Conservation (phyloP, 2,797 vertebrate species). For the Rhabdomys pumilio region DNA sequence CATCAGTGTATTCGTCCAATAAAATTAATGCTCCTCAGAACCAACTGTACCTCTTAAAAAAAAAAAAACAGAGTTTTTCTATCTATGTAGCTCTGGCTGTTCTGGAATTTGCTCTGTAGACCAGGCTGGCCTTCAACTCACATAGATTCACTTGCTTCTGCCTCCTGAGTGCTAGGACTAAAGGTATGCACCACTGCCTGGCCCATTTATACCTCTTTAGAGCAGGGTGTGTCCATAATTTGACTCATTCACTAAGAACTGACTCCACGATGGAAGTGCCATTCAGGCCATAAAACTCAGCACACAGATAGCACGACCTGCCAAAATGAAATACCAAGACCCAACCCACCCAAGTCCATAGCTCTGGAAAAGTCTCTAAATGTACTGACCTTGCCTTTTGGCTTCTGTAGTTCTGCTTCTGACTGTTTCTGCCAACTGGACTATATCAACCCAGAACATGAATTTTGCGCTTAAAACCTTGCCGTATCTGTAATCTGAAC, state of each 20-base stretch:
- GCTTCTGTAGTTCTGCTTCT: not conserved
- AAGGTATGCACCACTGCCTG: not conserved
- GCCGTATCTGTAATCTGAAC: not conserved
- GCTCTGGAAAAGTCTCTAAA: not conserved
- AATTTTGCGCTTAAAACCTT: not conserved
- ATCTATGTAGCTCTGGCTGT: not conserved
- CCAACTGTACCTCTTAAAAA: not conserved
- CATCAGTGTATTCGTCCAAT: not conserved
- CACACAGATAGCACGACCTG: not conserved
- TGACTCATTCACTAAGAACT: not conserved
- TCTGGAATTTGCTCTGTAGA: not conserved
- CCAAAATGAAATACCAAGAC: not conserved
- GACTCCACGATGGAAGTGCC: not conserved
- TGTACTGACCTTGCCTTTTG: not conserved
- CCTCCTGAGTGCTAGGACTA: not conserved
- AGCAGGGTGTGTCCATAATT: not conserved
- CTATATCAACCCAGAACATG: not conserved
- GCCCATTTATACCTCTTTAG: not conserved
- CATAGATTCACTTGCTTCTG: not conserved
- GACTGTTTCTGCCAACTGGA: not conserved
- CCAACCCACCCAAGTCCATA: not conserved
- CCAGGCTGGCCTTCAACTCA: not conserved
- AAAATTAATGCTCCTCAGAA: not conserved
- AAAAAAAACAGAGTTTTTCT: not conserved
- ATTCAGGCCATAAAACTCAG: not conserved